Base-by-base conservation (phyloP, 2,113 vertebrate genomes). In the Pseudolaguvia tuberculata region DNA sequence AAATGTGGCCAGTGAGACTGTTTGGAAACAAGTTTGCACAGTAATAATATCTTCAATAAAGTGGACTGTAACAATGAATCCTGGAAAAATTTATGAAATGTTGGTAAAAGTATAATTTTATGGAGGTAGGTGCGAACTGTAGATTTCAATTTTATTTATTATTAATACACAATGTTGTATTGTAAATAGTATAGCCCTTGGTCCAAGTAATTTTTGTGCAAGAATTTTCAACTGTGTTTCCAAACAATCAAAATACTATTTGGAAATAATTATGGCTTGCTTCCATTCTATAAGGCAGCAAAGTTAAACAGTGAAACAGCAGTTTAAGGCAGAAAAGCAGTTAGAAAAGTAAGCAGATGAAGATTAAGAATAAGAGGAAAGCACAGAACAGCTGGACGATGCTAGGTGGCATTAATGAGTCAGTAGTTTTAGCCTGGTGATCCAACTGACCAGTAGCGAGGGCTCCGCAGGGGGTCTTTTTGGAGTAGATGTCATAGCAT, bases 391-490 rank as follows among this genome's bases (percentile, higher is more conserved):
- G 73, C 61, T 42, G 21, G n/a, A 73, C 21, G 70, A 17, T 21
- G 52, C 35, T 68, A 72, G 53, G 45, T 53, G 68, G 66, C n/a
- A 76, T 97, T 92, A 98, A 21, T 95, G 95, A 88, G 94, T 96
- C 87, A 98, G 91, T 73, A 96, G 80, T 79, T 94, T 90, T 79
- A 98, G 93, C 61, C 92, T 92, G 0, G 93, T 92, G 58, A 98
- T 87, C 94, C 92, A 96, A 80, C 92, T 93, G 68, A 92, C 90
- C 76, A 96, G 86, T 79, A 96, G 84, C 0, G 93, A 93, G 0
- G 93, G 88, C 47, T 93, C 94, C 1, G 88, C 14, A 0, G 91
- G 88, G 0, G 93, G 84, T 4, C 86, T 83, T 79, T 89, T 90
- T 76, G 70, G 57, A 0, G 92, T 75, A 75, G 78, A 79, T 0